Base-by-base conservation (phyloP, 2,888 invertebrate genomes). In the Phytoseiulus persimilis region DNA sequence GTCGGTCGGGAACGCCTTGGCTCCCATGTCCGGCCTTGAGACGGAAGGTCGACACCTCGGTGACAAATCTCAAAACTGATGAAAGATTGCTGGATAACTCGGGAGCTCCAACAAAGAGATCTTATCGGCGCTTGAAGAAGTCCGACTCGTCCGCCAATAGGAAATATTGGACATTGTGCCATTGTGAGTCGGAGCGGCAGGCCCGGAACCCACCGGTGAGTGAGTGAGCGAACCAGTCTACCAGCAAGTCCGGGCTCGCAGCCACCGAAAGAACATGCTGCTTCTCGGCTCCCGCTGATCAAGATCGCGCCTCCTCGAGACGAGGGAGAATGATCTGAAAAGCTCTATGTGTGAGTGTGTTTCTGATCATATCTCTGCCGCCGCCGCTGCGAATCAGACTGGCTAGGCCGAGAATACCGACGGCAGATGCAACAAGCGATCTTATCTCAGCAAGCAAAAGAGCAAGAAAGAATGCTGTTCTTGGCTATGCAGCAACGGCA, bases 271-370 rank as follows among this genome's bases (percentile, higher is more conserved):
- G 23, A 65, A 65, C 65, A 65, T 28, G 65, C 65, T 65, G 65
- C 65, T 65, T 65, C 65, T 65, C 65, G 65, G 65, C 65, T 28
- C 28, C 65, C 28, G 65, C 65, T 65, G 65, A 65, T 65, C 65
- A 65, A 65, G 65, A 65, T 65, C 65, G 65, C 65, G 65, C 65
- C 65, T 65, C 65, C 2, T 14, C 65, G 65, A 65, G 65, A 23
- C 28, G 65, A 65, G 65, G 28, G 65, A 65, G 65, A 65, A 65
- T 23, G 65, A 65, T 28, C 65, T 65, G 65, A 65, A 65, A 28
- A 65, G 65, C 65, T 65, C 65, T 65, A 65, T 65, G 65, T 65
- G 65, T 65, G 65, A 65, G 65, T 65, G 65, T 65, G 65, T 65
- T 65, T 65, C 65, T 23, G 65, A 65, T 65, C 65, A 65, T 65